A percentile compares a stretch with the other conserved stretches of the same genome.
phyloP scores from a whole-genome alignment of 2,113 vertebrate species.

The Brachypteracias leptosomus region DNA sequence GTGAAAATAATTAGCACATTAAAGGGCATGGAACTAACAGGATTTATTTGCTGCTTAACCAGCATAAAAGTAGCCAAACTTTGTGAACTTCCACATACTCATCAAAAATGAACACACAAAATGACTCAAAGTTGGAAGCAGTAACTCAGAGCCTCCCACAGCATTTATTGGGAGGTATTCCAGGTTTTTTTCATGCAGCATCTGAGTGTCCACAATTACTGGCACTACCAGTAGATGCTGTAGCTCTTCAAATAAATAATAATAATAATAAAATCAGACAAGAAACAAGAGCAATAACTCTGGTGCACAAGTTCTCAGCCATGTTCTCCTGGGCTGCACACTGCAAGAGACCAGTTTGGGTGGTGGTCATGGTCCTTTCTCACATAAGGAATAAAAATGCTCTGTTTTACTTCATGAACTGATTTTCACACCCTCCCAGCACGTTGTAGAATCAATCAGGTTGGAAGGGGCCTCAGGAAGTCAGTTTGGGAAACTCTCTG shows the following conservation, averaged over 20 bases:
- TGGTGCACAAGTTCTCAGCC: background rate
- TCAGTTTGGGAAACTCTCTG: background rate
- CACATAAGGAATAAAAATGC: background rate
- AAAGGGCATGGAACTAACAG: background rate
- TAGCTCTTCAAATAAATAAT: background rate
- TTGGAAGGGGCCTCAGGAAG: background rate
- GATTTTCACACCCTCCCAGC: background rate
- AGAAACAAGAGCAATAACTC: too few relatives aligned
- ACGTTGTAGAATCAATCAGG: background rate
- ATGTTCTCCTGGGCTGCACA: fast-evolving
- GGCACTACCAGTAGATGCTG: fast-evolving
- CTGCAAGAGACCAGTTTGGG: background rate
- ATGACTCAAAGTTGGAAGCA: background rate
- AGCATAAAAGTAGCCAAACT: background rate
- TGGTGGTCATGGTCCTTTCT: too few relatives aligned
- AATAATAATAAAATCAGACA: too few relatives aligned
- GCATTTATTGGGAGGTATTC: background rate
- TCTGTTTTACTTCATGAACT: background rate
- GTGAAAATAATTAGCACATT: background rate
- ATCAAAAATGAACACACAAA: background rate
- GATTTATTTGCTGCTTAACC: background rate
- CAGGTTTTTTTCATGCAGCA: background rate
- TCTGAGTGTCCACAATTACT: background rate
- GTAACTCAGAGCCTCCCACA: background rate
- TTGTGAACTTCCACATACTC: background rate